Base-by-base conservation (phyloP, 2,113 vertebrate genomes). In the Hypanus sabinus region DNA sequence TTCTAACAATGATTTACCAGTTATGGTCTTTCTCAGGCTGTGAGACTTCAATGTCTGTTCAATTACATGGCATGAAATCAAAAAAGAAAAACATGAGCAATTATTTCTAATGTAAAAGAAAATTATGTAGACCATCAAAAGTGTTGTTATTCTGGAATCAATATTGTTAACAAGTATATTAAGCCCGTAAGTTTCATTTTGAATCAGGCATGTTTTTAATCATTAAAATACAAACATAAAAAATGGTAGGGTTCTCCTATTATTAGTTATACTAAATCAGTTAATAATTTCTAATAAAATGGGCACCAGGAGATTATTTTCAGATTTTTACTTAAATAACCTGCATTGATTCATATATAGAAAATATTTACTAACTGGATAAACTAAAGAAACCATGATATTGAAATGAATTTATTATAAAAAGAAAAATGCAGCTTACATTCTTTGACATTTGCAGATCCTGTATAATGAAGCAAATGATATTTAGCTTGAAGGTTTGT, bases 401-500 rank as follows among this genome's bases (percentile, higher is more conserved):
- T 27, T 71, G 68, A 93, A 93, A 93, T 73, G 91, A 22, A 38
- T 93, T 93, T 71, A 73, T 73, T 93, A 73, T 55, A 71, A 93
- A 93, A 93, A 11, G 90, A 18, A 73, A 55, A 71, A 73, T 71
- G 62, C 90, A 93, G 38, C 33, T 46, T 93, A 55, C 68, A 75
- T 73, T 93, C 91, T 38, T n/a, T 73, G 91, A 93, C 91, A 93
- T 93, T 93, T 73, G 71, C 70, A 73, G 8, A 73, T 73, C 68
- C 33, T 30, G 68, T 93, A 75, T 93, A 73, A 73, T 73, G 91
- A 55, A 93, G 91, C 70, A 55, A 93, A 93, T 93, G 68, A 93
- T 93, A 93, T 73, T 73, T 93, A 93, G 91, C 91, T 93, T 93
- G 70, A 70, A 93, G 91, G 91, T 73, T 73, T 93, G 36, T 93